Evolutionary conservation across 2,113 vertebrate species (phyloP).

Genomic region (Thunnus thynnus): DNA sequence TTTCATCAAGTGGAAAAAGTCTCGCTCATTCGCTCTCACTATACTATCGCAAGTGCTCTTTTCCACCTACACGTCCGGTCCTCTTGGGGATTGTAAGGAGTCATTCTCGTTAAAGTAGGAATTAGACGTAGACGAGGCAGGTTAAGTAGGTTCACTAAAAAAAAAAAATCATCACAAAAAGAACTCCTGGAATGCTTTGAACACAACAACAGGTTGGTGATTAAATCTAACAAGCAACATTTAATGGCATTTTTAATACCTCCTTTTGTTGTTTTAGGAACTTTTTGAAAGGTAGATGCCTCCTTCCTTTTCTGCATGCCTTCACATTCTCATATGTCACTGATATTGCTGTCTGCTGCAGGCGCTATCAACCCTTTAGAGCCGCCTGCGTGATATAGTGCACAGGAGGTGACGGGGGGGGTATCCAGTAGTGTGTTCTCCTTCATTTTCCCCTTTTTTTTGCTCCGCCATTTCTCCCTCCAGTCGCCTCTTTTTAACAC

Average conservation of each 20-base stretch:
- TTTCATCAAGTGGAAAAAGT: slow-evolving; percentile 21
- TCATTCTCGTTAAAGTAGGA: background rate
- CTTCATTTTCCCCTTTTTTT: slow-evolving; percentile 34
- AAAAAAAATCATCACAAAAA: slow-evolving; percentile 15
- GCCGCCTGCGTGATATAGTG: slow-evolving; percentile 43
- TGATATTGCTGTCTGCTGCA: slow-evolving; percentile 44
- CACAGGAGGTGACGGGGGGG: slow-evolving; percentile 67
- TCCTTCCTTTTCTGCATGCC: slow-evolving; percentile 22
- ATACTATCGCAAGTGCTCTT: slow-evolving; percentile 12
- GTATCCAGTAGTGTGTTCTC: slow-evolving; percentile 35
- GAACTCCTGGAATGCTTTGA: background rate
- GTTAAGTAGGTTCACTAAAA: slow-evolving; percentile 8
- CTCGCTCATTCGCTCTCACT: slow-evolving; percentile 3
- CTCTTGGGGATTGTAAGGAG: background rate
- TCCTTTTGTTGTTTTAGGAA: slow-evolving; percentile 13
- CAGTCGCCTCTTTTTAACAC: slow-evolving; percentile 56
- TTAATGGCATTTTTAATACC: background rate
- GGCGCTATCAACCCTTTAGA: slow-evolving; percentile 31
- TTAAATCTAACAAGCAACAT: background rate
- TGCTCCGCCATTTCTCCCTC: slow-evolving; percentile 18
- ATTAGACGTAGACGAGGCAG: background rate
- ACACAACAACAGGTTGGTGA: slow-evolving; percentile 9
- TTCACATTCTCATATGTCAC: slow-evolving; percentile 46
- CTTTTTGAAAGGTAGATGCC: slow-evolving; percentile 21
- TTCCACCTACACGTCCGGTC: background rate